Evolutionary conservation across 2,113 vertebrate species (phyloP), one percentile per base, ranked within the genome.

Genomic region (Hydrolagus affinis): DNA sequence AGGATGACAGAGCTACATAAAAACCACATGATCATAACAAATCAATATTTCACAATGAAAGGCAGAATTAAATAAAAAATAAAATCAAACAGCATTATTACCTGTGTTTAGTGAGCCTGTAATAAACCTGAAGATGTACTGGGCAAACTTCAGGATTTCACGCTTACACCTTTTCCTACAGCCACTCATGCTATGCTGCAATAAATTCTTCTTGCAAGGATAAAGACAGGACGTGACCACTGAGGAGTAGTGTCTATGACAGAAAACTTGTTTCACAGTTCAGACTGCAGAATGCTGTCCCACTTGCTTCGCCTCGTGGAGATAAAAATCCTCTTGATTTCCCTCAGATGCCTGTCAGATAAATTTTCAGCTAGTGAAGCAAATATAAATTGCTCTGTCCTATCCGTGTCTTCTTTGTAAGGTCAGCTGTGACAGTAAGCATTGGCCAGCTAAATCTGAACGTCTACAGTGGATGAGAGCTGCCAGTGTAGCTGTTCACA

Each of bases 81-180:
- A 88, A 90, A 91, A 89, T 59, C 57, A 85, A 44, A 44, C 85
- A n/a, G 88, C 88, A 90, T 96, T 98, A 90, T 96, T 98, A 98
- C 97, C 97, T 94, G 95, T 90, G 91, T 95, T 93, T 69, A 99
- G 96, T 23, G 96, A 95, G 85, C 97, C 97, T 25, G 97, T 98
- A 93, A 98, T 91, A 69, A 98, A 91, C 89, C 97, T 94, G 92
- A 96, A 96, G 88, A 99, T 92, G 90, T 99, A 98, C 92, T 97
- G 97, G 88, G 96, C 97, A 90, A 97, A 97, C 94, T 96, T 98
- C 92, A 98, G 86, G 87, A 98, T 94, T 91, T 98, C 96, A 85
- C 96, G 93, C 92, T 98, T 99, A 94, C 97, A 99, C 85, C 96
- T 93, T 90, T 95, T 99, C 89, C 96, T 94, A 93, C 97, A 98